Percentiles rank a stretch among this genome's conserved stretches.
These are phyloP conservation scores for Drosophila funebris DNA, from an alignment of 1,140 invertebrate genomes.

Conservation along the genomic window DNA sequence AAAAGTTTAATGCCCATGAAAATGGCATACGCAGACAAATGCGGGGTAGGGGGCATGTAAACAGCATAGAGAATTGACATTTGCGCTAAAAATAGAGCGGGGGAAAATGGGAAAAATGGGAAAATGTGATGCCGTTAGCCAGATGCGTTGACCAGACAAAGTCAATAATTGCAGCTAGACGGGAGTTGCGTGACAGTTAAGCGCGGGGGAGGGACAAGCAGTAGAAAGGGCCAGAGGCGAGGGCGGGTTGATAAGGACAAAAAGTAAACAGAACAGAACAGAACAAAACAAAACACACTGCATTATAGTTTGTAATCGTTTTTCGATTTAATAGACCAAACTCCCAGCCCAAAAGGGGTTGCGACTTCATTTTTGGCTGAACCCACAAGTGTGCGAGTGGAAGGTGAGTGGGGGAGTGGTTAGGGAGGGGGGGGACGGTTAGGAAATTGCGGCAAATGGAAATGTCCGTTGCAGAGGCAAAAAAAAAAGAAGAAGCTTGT, in stretches of 20 bases:
- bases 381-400: background rate
- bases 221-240: too few species aligned
- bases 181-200: background rate
- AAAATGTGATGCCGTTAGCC: slow-evolving; percentile 13
- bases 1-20: slow-evolving; percentile 54
- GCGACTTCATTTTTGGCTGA: slow-evolving; percentile 40
- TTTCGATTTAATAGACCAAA: slow-evolving; percentile 79
- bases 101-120: too few species aligned
- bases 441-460: slow-evolving; percentile 67
- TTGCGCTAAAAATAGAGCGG: too few species aligned
- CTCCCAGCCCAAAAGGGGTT: slow-evolving; percentile 42
- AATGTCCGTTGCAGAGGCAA: slow-evolving; percentile 63
- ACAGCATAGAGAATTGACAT: slow-evolving; percentile 60
- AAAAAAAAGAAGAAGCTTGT: slow-evolving; percentile 35
- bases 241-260: too few species aligned
- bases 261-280: slow-evolving; percentile 45
- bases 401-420: background rate
- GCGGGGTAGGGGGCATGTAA: background rate
- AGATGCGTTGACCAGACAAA: slow-evolving; percentile 44
- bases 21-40: slow-evolving; percentile 22
- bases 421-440: background rate
- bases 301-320: slow-evolving; percentile 82
- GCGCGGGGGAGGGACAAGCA: background rate
- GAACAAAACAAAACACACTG: slow-evolving; percentile 63
- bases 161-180: slow-evolving; percentile 38